Evolutionary conservation across 2,113 vertebrate genomes (phyloP).

Genomic region (Micronycteris hirsuta): DNA sequence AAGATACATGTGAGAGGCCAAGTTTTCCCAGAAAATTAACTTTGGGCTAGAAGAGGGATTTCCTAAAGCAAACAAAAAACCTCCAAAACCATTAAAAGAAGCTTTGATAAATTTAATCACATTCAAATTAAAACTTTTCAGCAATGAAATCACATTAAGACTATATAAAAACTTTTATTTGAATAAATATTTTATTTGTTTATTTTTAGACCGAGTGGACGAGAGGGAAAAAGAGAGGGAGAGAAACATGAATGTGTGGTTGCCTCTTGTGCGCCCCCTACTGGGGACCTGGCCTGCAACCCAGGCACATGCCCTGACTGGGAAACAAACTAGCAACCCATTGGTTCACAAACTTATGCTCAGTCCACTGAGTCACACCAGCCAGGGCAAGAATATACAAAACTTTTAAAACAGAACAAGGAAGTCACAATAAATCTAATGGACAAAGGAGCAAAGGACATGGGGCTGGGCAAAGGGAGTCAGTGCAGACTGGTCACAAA

Average conservation of each 20-base stretch:
- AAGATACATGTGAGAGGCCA: neutral
- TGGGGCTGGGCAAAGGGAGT: neutral
- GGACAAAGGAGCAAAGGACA: neutral
- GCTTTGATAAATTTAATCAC: neutral
- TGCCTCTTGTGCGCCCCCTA: no score
- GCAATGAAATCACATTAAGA: neutral
- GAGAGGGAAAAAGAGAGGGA: no score
- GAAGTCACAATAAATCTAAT: neutral
- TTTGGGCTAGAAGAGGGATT: neutral
- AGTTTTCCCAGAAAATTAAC: neutral
- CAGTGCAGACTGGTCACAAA: neutral
- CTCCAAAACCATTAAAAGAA: neutral
- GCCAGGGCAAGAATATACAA: neutral
- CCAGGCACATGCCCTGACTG: no score
- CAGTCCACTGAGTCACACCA: no score
- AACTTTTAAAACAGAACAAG: neutral
- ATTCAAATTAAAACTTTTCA: neutral
- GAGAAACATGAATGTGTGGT: no score
- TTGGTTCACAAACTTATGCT: no score
- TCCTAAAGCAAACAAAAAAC: neutral
- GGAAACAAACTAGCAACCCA: no score
- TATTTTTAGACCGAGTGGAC: no score
- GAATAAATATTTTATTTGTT: no score
- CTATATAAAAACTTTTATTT: no score
- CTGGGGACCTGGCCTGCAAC: no score